A percentile compares a stretch with the other conserved stretches of the same genome.
These are phyloP conservation scores for Jordanella pulchra DNA, from an alignment of 2,797 vertebrate species.

Conservation along the genomic window DNA sequence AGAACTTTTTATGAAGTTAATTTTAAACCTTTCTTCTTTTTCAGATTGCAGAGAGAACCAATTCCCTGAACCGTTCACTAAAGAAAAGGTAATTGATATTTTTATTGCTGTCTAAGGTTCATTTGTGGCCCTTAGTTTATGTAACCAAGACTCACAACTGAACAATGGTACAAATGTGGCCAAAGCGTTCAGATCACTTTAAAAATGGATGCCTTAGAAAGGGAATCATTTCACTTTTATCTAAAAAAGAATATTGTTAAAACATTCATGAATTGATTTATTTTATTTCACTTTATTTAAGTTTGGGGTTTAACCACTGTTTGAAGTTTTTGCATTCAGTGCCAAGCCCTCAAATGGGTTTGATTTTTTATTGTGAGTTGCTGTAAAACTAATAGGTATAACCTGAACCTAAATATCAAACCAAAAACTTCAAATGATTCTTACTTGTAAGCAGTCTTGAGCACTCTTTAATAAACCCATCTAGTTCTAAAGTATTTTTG, in stretches of 20 bases:
- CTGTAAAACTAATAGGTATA: too few species aligned
- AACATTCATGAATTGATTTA: too few species aligned
- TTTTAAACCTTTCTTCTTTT: constrained; percentile 24
- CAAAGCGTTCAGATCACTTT: neutral
- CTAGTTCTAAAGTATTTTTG: too few species aligned
- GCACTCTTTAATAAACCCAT: neutral
- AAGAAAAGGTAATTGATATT: constrained; percentile 85
- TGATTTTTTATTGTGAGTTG: too few species aligned
- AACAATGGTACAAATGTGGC: neutral
- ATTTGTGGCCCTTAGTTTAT: neutral
- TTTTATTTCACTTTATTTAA: too few species aligned
- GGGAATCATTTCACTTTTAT: too few species aligned
- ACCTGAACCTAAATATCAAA: too few species aligned
- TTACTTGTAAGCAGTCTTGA: neutral
- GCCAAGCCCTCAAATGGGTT: too few species aligned
- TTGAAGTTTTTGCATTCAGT: too few species aligned
- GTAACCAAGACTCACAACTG: neutral
- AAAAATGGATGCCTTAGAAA: neutral
- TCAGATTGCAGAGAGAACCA: constrained; percentile 88
- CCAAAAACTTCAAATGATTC: neutral
- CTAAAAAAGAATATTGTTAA: too few species aligned
- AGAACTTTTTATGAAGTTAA: too few species aligned
- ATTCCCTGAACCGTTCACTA: constrained; percentile 88
- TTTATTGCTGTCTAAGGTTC: neutral
- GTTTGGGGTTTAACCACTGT: too few species aligned